Percentiles rank a stretch among this genome's conserved stretches.
Conservation (phyloP, 35 echinoderm and acorn worm genomes). For the Heliocidaris tuberculata region DNA sequence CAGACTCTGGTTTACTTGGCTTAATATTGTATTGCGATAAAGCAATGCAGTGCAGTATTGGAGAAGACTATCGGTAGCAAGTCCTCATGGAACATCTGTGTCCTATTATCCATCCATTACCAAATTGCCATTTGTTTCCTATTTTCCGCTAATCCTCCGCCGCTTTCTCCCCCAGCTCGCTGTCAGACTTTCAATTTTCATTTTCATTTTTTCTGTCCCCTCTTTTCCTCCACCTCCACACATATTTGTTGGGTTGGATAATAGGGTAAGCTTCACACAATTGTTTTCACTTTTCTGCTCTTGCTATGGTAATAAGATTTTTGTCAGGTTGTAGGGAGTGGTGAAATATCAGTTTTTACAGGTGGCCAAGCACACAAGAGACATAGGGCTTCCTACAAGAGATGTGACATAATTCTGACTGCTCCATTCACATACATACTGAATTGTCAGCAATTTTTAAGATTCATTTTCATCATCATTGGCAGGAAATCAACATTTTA, state of each 20-base stretch:
- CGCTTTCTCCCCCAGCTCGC: not conserved
- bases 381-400: not conserved
- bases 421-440: not conserved
- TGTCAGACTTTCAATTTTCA: conserved; percentile 11
- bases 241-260: not conserved
- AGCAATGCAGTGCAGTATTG: not conserved
- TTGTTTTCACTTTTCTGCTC: not conserved
- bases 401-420: not conserved
- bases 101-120: conserved; percentile 18
- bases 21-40: not conserved
- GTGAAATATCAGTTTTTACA: not conserved
- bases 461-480: too few relatives aligned
- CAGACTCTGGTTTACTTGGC: too few relatives aligned
- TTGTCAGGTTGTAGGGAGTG: too few relatives aligned
- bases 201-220: not conserved
- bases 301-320: not conserved
- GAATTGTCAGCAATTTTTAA: too few relatives aligned
- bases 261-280: conserved; percentile 2
- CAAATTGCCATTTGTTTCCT: conserved; percentile 31
- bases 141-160: conserved; percentile 19
- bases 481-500: too few relatives aligned
- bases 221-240: not conserved
- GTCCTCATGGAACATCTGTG: not conserved
- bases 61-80: not conserved
- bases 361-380: not conserved